Percentiles rank a stretch among this genome's conserved stretches.
phyloP scores from a whole-genome alignment of 1,140 invertebrate genomes.

The Papilio polytes region DNA sequence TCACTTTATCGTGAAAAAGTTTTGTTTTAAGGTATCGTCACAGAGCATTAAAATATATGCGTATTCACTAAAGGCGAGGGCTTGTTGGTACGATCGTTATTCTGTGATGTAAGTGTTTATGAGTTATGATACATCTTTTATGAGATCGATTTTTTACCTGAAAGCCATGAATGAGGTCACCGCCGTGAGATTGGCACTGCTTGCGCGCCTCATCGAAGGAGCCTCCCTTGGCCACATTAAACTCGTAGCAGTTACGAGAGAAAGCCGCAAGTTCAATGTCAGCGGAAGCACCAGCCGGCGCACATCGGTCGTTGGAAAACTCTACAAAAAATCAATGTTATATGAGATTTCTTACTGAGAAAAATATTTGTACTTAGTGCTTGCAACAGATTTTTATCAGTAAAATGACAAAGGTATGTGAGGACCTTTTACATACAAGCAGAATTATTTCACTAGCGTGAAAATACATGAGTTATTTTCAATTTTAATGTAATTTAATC shows the following conservation, averaged over 20 bases:
- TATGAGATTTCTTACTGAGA: too few relatives aligned
- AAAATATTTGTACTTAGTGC: too few relatives aligned
- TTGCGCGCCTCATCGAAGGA: slow-evolving; percentile 91
- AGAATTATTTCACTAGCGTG: too few relatives aligned
- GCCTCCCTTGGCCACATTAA: slow-evolving; percentile 91
- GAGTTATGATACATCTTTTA: background rate
- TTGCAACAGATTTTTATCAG: too few relatives aligned
- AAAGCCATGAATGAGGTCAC: slow-evolving; percentile 92
- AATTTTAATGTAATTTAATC: background rate
- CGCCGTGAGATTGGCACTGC: slow-evolving; percentile 90
- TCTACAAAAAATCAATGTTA: slow-evolving; percentile 79
- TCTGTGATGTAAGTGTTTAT: too few relatives aligned
- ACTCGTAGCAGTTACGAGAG: slow-evolving; percentile 95
- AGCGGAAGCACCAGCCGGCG: slow-evolving; percentile 87
- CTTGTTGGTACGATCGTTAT: too few relatives aligned
- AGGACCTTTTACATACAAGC: too few relatives aligned
- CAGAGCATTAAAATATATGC: too few relatives aligned
- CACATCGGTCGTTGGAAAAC: slow-evolving; percentile 92
- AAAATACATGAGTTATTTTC: slow-evolving; percentile 10
- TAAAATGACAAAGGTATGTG: too few relatives aligned
- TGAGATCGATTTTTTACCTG: slow-evolving; percentile 69
- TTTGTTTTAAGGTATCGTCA: too few relatives aligned
- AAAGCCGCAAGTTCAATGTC: slow-evolving; percentile 92
- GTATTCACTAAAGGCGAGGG: too few relatives aligned
- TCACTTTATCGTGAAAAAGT: too few relatives aligned